These are phyloP conservation scores for Ahaetulla prasina DNA, from an alignment of 2,113 vertebrate genomes.

Conservation along the genomic window DNA sequence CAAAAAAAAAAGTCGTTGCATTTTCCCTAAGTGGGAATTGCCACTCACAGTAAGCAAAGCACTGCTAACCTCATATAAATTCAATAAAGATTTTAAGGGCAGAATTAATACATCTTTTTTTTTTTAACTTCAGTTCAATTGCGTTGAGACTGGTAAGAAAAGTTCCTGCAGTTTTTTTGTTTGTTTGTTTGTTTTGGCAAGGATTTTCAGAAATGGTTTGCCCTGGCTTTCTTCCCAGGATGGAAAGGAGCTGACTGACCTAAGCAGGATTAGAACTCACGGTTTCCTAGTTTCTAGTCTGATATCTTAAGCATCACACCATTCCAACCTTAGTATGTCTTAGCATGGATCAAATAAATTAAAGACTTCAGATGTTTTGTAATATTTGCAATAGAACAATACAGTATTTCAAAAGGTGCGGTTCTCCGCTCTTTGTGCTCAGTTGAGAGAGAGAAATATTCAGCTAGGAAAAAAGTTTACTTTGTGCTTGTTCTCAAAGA, in stretches of 20 bases:
- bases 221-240: too few species aligned
- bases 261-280: too few species aligned
- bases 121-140: too few species aligned
- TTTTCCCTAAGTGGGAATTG: neutral
- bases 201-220: too few species aligned
- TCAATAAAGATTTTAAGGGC: neutral
- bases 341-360: neutral
- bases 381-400: neutral
- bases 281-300: too few species aligned
- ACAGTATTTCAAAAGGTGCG: neutral
- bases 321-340: neutral
- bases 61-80: neutral
- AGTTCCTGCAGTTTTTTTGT: too few species aligned
- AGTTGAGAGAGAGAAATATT: neutral
- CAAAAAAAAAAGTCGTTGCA: neutral
- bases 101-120: neutral
- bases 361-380: neutral
- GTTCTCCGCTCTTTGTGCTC: neutral
- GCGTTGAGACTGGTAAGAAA: too few species aligned
- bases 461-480: neutral
- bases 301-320: too few species aligned
- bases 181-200: too few species aligned
- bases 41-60: neutral
- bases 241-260: too few species aligned
- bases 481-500: neutral